Evolutionary conservation across 2,888 invertebrate species (phyloP), one percentile per base, ranked within the genome.

Genomic region (Hermodice carunculata): DNA sequence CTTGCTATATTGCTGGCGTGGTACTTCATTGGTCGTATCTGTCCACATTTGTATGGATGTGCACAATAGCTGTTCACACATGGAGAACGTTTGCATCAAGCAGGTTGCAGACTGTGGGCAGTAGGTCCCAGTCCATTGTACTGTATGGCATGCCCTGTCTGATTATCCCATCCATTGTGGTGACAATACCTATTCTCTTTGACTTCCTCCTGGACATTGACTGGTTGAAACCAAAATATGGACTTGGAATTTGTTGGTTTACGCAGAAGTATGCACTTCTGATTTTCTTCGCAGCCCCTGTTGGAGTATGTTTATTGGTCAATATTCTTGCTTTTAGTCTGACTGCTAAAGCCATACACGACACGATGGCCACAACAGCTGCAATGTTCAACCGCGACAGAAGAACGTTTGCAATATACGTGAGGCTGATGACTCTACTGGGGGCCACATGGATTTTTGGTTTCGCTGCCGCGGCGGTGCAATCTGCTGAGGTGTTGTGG

Each of bases 371-470:
- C 14, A 19, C 54, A 40, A 42, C 40, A 37, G n/a, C 40, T 11
- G n/a, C n/a, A n/a, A n/a, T n/a, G n/a, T n/a, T n/a, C n/a, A n/a
- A n/a, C n/a, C n/a, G n/a, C n/a, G n/a, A n/a, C n/a, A n/a, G n/a
- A n/a, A n/a, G n/a, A n/a, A 2, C 40, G 3, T 6, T 54, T 37
- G 32, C 42, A 37, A 54, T 54, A 19, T 54, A 54, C 42, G 5
- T 40, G 17, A 37, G 54, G n/a, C 54, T 54, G 2, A 42, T 42
- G n/a, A 3, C 22, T 28, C 54, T 54, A 2, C 40, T 54, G 40
- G 54, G 54, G 24, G 26, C 42, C 29, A 42, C 54, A 2, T 54
- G 54, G 54, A 19, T 42, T 5, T 42, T 54, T 54, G 54, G 54
- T 17, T 54, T 54, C 29, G 29, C 29, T 3, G 54, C 54, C 17